Conservation (phyloP, 1,140 invertebrate genomes). For the Drosophila orosa region DNA sequence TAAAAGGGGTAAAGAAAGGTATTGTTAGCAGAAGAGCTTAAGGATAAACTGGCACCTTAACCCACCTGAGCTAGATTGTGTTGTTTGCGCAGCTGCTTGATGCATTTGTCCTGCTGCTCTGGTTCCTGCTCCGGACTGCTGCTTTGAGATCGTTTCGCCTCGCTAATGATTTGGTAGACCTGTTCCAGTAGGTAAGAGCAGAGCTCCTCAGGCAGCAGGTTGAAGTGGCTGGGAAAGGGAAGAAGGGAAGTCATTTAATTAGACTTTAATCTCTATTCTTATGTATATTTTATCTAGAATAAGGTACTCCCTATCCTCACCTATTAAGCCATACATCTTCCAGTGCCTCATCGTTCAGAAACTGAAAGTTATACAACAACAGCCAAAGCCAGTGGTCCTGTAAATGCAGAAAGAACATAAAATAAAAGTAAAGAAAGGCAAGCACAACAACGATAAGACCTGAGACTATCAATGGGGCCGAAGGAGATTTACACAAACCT, state of each 20-base stretch:
- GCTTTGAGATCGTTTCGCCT: conserved; percentile 62
- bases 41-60: neutral
- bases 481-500: conserved; percentile 62
- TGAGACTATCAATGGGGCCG: neutral
- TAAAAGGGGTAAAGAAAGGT: conserved; percentile 3
- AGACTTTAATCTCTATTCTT: neutral
- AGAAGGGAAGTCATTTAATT: neutral
- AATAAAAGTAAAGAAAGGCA: neutral
- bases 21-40: neutral
- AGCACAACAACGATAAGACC: conserved; percentile 44
- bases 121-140: conserved; percentile 40
- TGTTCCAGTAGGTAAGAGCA: conserved; percentile 75
- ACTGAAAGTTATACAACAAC: conserved; percentile 76
- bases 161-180: conserved; percentile 77
- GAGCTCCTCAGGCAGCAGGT: conserved; percentile 74
- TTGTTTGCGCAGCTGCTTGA: conserved; percentile 67
- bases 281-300: neutral
- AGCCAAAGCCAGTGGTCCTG: conserved; percentile 79
- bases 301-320: conserved; percentile 11
- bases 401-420: conserved; percentile 3
- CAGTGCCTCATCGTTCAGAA: conserved; percentile 54
- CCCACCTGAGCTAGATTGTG: conserved; percentile 76
- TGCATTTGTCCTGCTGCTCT: conserved; percentile 61
- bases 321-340: conserved; percentile 63
- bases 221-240: conserved; percentile 58